Evolutionary conservation across 2,797 vertebrate genomes (phyloP).

Genomic region (Mastacembelus armatus): DNA sequence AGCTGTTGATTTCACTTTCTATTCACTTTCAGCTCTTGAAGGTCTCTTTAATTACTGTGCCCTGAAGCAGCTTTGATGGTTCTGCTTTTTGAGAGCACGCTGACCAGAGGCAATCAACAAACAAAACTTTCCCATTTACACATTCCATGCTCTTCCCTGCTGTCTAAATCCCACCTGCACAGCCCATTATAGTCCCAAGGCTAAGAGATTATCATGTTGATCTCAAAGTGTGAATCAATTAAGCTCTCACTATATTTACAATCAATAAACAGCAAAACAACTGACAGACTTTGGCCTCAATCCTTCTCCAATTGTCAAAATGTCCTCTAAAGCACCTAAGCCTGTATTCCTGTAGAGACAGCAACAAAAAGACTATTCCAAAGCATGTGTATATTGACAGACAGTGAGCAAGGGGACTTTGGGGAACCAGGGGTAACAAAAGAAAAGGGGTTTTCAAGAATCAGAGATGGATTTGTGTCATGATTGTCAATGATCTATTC

Average conservation of each 20-base stretch:
- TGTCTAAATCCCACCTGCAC: slow-evolving; percentile 46
- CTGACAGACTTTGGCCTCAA: slow-evolving; percentile 62
- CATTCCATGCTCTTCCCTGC: slow-evolving; percentile 20
- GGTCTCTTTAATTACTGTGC: not conserved
- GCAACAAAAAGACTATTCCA: slow-evolving; percentile 68
- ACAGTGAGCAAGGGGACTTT: slow-evolving; percentile 49
- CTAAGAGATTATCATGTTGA: slow-evolving; percentile 80
- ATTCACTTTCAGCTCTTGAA: slow-evolving; percentile 2
- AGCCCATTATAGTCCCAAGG: slow-evolving; percentile 63
- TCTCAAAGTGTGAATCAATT: slow-evolving; percentile 85
- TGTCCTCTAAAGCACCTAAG: slow-evolving; percentile 65
- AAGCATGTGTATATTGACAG: slow-evolving; percentile 64
- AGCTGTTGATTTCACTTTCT: not conserved
- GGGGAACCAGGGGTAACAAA: slow-evolving; percentile 59
- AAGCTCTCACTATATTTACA: slow-evolving; percentile 79
- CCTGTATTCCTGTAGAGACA: slow-evolving; percentile 58
- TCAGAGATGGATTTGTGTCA: slow-evolving; percentile 78
- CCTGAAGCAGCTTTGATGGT: not conserved
- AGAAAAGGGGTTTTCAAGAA: slow-evolving; percentile 65
- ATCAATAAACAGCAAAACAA: slow-evolving; percentile 84
- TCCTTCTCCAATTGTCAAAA: slow-evolving; percentile 71
- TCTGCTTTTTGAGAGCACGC: slow-evolving; percentile 12
- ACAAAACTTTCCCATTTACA: slow-evolving; percentile 40
- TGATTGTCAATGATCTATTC: slow-evolving; percentile 80
- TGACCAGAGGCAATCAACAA: slow-evolving; percentile 20